Base-by-base conservation (phyloP, 1,140 invertebrate species). In the Papilio dardanus region DNA sequence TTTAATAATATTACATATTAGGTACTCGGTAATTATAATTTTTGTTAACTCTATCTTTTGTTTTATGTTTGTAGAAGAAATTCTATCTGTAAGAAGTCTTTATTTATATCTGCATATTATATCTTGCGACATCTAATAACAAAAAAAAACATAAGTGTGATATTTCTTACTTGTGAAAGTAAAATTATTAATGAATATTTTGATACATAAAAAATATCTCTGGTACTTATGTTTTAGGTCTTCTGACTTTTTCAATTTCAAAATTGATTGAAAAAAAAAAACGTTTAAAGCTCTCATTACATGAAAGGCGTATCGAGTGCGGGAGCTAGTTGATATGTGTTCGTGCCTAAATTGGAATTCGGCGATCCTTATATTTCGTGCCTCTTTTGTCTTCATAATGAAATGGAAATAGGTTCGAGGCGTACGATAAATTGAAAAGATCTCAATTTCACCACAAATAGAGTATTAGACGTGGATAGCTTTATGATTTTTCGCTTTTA, bases 321-420 rank as follows among this genome's bases (percentile, higher is more conserved):
- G 54, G 14, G 54, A 62, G 54, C 24, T 28, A 62, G 54, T 62
- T 62, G 54, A 62, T 62, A 30, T 62, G 54, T 62, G 54, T 62
- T 62, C 54, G 5, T 62, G 21, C 24, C 54, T 62, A 62, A 62
- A 62, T 62, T 62, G 54, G 54, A 62, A 62, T 62, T 62, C 54
- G n/a, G 8, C 54, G 24, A 62, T 62, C 54, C 21, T 62, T 28
- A 62, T 62, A 62, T 28, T 28, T 62, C 21, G 24, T 8, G 54
- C 71, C 46, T 58, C 71, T 73, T 33, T 73, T 71, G 46, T 73
- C 71, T 73, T 54, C 42, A 46, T 73, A 54, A 73, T 73, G 50
- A 50, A 73, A 73, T 73, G 31, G 50, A 73, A 73, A 73, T 58
- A 54, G 30, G 50, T 73, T 46, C 30, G n/a, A 71, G 24, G 54